phyloP scores from a whole-genome alignment of 2,797 vertebrate species.

The Siniperca scherzeri region DNA sequence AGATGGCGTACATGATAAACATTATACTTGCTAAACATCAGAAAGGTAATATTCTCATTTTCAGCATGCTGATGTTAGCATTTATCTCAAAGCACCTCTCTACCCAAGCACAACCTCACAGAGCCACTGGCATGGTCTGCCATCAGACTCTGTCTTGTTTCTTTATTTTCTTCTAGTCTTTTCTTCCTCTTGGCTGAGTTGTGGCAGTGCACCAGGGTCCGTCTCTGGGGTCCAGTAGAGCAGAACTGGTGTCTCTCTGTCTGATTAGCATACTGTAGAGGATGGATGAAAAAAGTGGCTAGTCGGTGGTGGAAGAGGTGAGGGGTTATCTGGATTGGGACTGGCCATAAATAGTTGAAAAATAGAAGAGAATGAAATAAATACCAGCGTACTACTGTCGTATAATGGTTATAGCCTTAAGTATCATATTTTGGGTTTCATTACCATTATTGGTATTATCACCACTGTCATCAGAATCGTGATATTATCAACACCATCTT shows the following conservation, averaged over 20 bases:
- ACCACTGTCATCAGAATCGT: not conserved
- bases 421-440: not conserved
- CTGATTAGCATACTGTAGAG: slow-evolving; percentile 44
- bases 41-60: not conserved
- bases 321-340: slow-evolving; percentile 1
- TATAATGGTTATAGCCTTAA: not conserved
- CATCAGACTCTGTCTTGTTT: not conserved
- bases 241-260: slow-evolving; percentile 42
- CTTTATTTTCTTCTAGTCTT: not conserved
- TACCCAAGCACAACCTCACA: not conserved
- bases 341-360: not conserved
- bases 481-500: not conserved
- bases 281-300: not conserved
- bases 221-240: slow-evolving; percentile 41
- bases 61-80: not conserved
- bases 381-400: not conserved
- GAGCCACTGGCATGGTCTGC: not conserved
- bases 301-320: not conserved
- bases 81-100: not conserved
- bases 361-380: not conserved
- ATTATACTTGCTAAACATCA: not conserved
- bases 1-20: too few relatives aligned
- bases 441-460: not conserved
- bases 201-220: not conserved
- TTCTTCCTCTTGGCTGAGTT: slow-evolving; percentile 16